Evolutionary conservation across 2,888 invertebrate genomes (phyloP).

Genomic region (Exephanes ischioxanthus): DNA sequence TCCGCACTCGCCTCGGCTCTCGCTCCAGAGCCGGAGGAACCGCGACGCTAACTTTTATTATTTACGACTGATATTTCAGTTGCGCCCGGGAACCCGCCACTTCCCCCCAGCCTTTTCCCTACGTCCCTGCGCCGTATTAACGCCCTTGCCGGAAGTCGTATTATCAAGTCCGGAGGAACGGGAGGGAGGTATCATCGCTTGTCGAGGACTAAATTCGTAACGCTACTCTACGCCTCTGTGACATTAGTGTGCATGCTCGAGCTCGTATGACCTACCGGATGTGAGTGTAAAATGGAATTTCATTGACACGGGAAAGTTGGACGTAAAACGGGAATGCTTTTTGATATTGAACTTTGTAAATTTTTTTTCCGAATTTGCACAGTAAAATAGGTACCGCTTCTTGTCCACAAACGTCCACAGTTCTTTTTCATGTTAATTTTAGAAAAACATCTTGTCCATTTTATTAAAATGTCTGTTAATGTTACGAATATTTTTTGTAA

Average conservation of each 20-base stretch:
- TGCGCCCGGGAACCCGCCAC: constrained; percentile 68
- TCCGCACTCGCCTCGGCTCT: constrained; percentile 79
- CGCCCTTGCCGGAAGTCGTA: constrained; percentile 70
- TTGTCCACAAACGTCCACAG: no score
- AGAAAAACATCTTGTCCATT: no score
- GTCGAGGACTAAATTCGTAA: constrained; percentile 42
- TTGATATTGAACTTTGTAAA: no score
- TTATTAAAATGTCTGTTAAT: no score
- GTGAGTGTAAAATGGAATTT: not conserved
- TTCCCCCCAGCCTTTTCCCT: constrained; percentile 64
- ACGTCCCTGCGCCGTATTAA: constrained; percentile 66
- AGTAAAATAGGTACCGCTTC: no score
- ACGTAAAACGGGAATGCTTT: not conserved
- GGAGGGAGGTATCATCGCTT: constrained; percentile 35
- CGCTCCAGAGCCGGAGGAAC: constrained; percentile 81
- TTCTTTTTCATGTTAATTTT: no score
- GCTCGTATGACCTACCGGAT: constrained; percentile 3
- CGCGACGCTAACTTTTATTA: constrained; percentile 85
- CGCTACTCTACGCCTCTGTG: constrained; percentile 5
- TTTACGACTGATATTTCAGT: constrained; percentile 85
- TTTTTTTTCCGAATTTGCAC: no score
- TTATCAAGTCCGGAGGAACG: constrained; percentile 65
- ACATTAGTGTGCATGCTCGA: not conserved
- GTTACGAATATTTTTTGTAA: no score
- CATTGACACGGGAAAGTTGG: constrained; percentile 3